These are phyloP conservation scores for Pseudococcus viburni DNA, from an alignment of 2,888 invertebrate species.

Conservation along the genomic window DNA sequence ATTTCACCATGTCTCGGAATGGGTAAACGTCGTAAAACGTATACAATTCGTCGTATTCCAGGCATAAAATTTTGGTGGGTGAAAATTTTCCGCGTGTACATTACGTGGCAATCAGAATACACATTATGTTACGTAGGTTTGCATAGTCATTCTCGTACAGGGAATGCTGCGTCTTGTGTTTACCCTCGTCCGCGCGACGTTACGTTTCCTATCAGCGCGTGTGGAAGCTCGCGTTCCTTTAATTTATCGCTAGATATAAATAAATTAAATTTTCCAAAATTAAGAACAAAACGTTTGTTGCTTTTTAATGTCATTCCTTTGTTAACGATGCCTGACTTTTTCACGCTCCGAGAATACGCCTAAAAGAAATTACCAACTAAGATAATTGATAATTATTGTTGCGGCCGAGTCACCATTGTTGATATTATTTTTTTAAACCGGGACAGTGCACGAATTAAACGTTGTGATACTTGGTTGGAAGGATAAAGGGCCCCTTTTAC, in stretches of 20 bases:
- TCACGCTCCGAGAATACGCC: slow-evolving; percentile 40
- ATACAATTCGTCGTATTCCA: slow-evolving; percentile 15
- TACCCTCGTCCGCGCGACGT: not conserved
- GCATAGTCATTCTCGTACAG: not conserved
- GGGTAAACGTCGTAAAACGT: not conserved
- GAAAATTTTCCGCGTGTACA: slow-evolving; percentile 34
- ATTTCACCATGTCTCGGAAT: not conserved
- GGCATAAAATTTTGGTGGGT: slow-evolving; percentile 30
- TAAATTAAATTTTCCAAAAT: slow-evolving; percentile 51
- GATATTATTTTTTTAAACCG: not conserved
- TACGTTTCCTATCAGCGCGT: not conserved
- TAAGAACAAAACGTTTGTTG: slow-evolving; percentile 45
- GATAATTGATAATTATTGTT: slow-evolving; percentile 41
- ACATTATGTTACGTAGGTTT: not conserved
- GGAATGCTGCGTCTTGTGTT: slow-evolving; percentile 38
- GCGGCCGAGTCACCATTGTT: not conserved
- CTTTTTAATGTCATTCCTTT: slow-evolving; percentile 50
- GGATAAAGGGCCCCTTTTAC: not conserved
- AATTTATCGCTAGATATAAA: slow-evolving; percentile 53
- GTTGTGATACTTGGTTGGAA: not conserved
- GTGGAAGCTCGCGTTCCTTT: not conserved
- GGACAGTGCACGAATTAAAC: slow-evolving; percentile 15
- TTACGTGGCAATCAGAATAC: slow-evolving; percentile 37
- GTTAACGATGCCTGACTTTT: slow-evolving; percentile 31
- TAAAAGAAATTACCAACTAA: slow-evolving; percentile 33